phyloP scores from a whole-genome alignment of 2,888 invertebrate species.

The Amblyjoppa fuscipennis region DNA sequence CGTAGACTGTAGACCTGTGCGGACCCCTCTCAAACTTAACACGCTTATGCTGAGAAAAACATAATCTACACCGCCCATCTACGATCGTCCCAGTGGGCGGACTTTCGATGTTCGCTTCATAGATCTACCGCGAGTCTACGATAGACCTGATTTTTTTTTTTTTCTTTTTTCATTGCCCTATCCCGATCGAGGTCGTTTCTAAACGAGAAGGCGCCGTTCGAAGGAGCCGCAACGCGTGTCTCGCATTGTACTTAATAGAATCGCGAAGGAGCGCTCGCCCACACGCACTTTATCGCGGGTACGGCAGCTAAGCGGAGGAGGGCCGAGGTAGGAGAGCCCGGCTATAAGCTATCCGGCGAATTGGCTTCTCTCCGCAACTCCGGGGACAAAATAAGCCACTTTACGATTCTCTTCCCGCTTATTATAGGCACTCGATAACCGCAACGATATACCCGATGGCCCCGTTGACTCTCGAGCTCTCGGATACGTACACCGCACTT shows the following conservation, averaged over 20 bases:
- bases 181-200: conserved; percentile 4
- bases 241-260: conserved; percentile 63
- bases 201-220: neutral
- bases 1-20: too few relatives aligned
- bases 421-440: conserved; percentile 68
- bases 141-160: too few relatives aligned
- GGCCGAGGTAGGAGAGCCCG: neutral
- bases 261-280: conserved; percentile 62
- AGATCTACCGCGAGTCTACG: too few relatives aligned
- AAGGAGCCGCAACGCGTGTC: conserved; percentile 46
- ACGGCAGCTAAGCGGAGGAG: neutral
- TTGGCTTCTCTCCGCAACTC: conserved; percentile 25
- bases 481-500: conserved; percentile 33
- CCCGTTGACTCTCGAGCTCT: conserved; percentile 55
- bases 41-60: too few relatives aligned
- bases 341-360: neutral
- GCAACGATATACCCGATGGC: conserved; percentile 64
- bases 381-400: conserved; percentile 67
- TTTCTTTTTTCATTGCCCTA: too few relatives aligned
- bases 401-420: conserved; percentile 69
- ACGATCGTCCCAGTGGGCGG: too few relatives aligned
- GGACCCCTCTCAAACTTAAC: too few relatives aligned
- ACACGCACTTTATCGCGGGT: conserved; percentile 43
- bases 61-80: too few relatives aligned
- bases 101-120: too few relatives aligned